Evolutionary conservation across 2,797 vertebrate species (phyloP).

Genomic region (Tiaroga cobitis): DNA sequence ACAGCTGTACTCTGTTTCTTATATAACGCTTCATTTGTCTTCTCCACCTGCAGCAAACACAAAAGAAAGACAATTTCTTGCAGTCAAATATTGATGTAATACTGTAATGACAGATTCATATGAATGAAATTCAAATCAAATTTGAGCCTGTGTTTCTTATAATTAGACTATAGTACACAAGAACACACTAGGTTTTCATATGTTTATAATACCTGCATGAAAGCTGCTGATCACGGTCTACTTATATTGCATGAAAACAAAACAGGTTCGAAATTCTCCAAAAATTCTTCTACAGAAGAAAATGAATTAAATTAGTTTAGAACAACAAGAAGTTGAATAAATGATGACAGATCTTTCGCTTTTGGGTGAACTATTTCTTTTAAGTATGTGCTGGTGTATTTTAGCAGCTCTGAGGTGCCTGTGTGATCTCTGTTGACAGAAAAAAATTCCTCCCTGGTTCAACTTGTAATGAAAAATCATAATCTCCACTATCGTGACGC

Average conservation of each 20-base stretch:
- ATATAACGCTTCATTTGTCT: slow-evolving; percentile 67
- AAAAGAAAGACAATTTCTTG: background rate
- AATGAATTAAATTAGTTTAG: background rate
- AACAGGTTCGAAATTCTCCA: background rate
- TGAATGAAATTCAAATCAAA: background rate
- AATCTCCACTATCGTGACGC: slow-evolving; percentile 6
- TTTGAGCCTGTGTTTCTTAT: background rate
- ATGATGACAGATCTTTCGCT: background rate
- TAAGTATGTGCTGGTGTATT: background rate
- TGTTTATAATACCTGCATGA: background rate
- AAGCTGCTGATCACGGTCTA: background rate
- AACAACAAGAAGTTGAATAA: background rate
- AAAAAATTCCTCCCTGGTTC: background rate
- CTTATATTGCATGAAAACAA: background rate
- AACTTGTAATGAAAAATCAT: slow-evolving; percentile 8
- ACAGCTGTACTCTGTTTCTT: slow-evolving; percentile 68
- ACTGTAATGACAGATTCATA: background rate
- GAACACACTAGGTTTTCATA: background rate
- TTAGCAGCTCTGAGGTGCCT: background rate
- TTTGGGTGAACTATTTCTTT: background rate
- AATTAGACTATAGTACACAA: background rate
- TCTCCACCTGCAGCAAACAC: slow-evolving; percentile 65
- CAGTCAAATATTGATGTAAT: background rate
- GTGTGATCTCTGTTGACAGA: background rate
- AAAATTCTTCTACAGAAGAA: background rate